Evolutionary conservation across 2,113 vertebrate species (phyloP).

Genomic region (Paraplagusia blochii): DNA sequence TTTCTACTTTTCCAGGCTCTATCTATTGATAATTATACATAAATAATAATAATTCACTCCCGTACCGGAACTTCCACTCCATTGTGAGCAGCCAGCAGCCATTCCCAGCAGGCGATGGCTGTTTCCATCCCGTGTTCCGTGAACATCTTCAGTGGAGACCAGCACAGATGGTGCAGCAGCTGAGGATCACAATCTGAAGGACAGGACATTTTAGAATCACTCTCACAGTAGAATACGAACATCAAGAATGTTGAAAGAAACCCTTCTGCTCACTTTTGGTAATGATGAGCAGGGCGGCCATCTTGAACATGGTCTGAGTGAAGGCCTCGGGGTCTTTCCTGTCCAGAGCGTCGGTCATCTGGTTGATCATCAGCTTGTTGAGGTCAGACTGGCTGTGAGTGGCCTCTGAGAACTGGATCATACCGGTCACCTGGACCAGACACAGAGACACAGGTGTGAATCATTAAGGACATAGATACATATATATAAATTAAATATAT

Average conservation of each 20-base stretch:
- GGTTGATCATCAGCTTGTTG: constrained; percentile 87
- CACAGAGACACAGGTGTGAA: no score
- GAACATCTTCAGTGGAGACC: constrained; percentile 95
- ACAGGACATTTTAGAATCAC: not conserved
- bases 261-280: constrained; percentile 80
- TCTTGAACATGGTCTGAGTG: constrained; percentile 93
- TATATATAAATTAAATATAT: not conserved
- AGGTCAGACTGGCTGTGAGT: constrained; percentile 86
- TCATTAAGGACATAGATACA: not conserved
- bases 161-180: constrained; percentile 93
- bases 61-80: constrained; percentile 92
- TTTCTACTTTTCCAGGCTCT: no score
- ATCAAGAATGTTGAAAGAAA: not conserved
- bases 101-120: constrained; percentile 96
- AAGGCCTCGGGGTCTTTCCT: constrained; percentile 78
- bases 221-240: not conserved
- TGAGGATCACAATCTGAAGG: constrained; percentile 85
- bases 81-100: constrained; percentile 92
- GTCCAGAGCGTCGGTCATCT: constrained; percentile 83
- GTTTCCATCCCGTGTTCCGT: constrained; percentile 94
- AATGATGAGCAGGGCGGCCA: constrained; percentile 91
- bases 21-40: not conserved
- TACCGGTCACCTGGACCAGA: constrained; percentile 84
- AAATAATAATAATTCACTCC: not conserved
- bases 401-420: constrained; percentile 89